These are phyloP conservation scores for Diachasmimorpha longicaudata DNA, from an alignment of 1,140 invertebrate species.

Conservation along the genomic window DNA sequence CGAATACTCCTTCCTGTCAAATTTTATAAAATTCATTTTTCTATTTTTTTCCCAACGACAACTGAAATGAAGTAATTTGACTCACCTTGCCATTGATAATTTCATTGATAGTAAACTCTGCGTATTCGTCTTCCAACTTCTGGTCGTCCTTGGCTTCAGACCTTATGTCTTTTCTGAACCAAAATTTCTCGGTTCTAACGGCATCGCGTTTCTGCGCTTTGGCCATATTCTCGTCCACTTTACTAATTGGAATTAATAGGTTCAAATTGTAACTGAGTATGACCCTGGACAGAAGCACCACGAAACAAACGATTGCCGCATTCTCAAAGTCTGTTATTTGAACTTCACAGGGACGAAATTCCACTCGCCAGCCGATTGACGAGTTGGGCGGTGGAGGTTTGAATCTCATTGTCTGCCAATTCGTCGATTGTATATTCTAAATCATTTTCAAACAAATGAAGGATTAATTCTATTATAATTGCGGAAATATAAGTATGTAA, in stretches of 20 bases:
- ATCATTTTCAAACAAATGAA: constrained; percentile 24
- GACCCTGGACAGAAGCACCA: constrained; percentile 94
- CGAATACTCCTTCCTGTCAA: constrained; percentile 80
- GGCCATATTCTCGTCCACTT: constrained; percentile 98
- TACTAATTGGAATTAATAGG: constrained; percentile 97
- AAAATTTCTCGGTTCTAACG: constrained; percentile 82
- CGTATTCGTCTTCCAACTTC: constrained; percentile 62
- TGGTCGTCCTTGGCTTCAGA: constrained; percentile 53
- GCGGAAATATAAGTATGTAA: too few relatives aligned
- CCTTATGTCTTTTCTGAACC: constrained; percentile 86
- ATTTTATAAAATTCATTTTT: not conserved
- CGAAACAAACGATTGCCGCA: constrained; percentile 98
- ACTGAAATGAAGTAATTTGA: constrained; percentile 21
- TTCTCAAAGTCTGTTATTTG: constrained; percentile 99
- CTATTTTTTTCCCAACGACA: too few relatives aligned
- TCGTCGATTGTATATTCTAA: constrained; percentile 99
- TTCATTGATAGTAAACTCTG: constrained; percentile 89
- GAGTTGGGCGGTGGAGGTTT: constrained; percentile 96
- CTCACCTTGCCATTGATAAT: constrained; percentile 96
- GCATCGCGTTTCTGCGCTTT: constrained; percentile 92
- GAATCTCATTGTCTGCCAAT: constrained; percentile 99
- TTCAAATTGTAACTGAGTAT: constrained; percentile 97
- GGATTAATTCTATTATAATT: too few relatives aligned
- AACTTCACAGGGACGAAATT: constrained; percentile 98
- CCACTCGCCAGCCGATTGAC: constrained; percentile 98